phyloP scores from a whole-genome alignment of 1,140 invertebrate species.

The Arion vulgaris region DNA sequence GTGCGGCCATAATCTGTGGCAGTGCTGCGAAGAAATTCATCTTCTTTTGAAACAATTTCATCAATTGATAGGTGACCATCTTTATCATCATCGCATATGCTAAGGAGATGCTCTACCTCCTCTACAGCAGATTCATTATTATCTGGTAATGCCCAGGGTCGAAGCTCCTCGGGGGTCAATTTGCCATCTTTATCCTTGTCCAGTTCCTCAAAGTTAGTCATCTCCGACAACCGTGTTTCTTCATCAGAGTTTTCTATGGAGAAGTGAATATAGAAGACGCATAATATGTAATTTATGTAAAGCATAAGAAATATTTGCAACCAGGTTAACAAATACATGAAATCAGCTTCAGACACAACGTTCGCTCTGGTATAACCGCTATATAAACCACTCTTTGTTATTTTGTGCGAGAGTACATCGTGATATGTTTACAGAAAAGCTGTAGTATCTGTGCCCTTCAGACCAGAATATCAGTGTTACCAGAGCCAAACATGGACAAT shows the following conservation, averaged over 20 bases:
- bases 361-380: no score
- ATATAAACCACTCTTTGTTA: no score
- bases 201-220: conserved; percentile 92
- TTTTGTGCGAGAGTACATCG: no score
- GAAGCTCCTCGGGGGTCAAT: conserved; percentile 85
- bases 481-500: no score
- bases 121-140: conserved; percentile 91
- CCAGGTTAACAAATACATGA: no score
- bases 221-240: conserved; percentile 87
- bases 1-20: conserved; percentile 89
- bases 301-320: no score
- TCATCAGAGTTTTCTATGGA: conserved; percentile 80
- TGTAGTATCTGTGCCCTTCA: no score
- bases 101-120: conserved; percentile 93
- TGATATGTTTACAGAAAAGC: no score
- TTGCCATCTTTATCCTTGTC: conserved; percentile 90
- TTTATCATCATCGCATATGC: conserved; percentile 88
- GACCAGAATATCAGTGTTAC: no score
- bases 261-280: background rate
- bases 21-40: conserved; percentile 95
- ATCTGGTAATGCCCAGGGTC: conserved; percentile 92
- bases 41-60: conserved; percentile 91
- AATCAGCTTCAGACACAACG: no score
- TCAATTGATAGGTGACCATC: conserved; percentile 87
- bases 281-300: no score